Base-by-base conservation (phyloP, 2,797 vertebrate genomes). In the Parambassis ranga region DNA sequence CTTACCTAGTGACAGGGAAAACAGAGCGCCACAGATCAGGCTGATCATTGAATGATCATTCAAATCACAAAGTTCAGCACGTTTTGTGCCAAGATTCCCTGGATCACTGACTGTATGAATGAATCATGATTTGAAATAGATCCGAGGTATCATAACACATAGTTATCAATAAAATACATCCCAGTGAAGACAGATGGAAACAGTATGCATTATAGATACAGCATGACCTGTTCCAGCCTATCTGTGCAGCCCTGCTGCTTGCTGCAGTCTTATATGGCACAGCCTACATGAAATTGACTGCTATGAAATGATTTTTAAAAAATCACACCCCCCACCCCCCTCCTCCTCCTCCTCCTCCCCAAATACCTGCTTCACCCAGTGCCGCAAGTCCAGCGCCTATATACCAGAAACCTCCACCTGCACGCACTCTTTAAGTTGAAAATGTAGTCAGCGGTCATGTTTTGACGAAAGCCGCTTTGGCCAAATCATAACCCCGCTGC, bases 1-100 rank as follows among this genome's bases (percentile, higher is more conserved):
- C 84, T 64, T 88, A 89, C 87, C 89, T 87, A 88, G 86, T 83
- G 88, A 90, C 82, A 89, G 79, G 49, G 65, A 75, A 71, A 71
- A 63, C 76, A 78, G 33, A 75, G 62, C 73, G 10, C 19, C 63
- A 50, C 69, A 49, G 19, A 72, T 31, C 61, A 49, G 57, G 35
- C 41, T 33, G 6, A 72, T 65, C 63, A 73, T 30, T 3, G 19
- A 47, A 24, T 33, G 10, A 39, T 75, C 63, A 50, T 61, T 38
- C 47, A 9, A 48, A 53, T 36, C 67, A 56, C 65, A 67, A n/a
- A 70, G 69, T 75, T 62, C 51, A 52, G 57, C 75, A 52, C 43
- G 13, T 55, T 48, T 33, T 41, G 24, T n/a, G n/a, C n/a, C n/a
- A n/a, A n/a, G n/a, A n/a, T 8, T 20, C 51, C 23, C 43, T 36